A percentile compares a stretch with the other conserved stretches of the same genome.
Conservation (phyloP, 2,113 vertebrate genomes). For the Anolis sagrei region DNA sequence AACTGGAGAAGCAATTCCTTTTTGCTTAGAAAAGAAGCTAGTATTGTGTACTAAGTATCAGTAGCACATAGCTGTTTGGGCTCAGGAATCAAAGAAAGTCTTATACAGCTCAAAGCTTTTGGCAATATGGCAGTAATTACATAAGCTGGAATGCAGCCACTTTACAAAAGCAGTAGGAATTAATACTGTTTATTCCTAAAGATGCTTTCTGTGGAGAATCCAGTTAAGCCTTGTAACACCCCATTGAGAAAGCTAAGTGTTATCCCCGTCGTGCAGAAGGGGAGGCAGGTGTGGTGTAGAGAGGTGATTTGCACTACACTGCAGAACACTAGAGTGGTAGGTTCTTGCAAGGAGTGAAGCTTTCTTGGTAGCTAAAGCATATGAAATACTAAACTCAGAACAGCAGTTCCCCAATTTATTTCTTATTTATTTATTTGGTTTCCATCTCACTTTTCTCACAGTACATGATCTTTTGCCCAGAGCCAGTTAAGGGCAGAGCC, state of each 20-base stretch:
- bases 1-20: not conserved
- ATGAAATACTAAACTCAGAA: not conserved
- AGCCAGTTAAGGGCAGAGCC: not conserved
- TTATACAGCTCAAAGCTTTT: conserved; percentile 22
- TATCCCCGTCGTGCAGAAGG: conserved; percentile 1
- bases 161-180: conserved; percentile 19
- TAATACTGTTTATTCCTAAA: not conserved
- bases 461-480: too few species aligned
- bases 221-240: not conserved
- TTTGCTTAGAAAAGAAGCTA: not conserved
- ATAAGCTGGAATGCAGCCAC: conserved; percentile 13
- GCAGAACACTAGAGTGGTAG: not conserved
- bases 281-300: conserved; percentile 6
- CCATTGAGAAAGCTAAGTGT: not conserved
- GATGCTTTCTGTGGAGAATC: not conserved
- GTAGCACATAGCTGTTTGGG: not conserved
- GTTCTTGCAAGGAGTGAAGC: not conserved
- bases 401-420: too few species aligned
- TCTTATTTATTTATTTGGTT: too few species aligned
- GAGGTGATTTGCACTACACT: not conserved
- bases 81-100: conserved; percentile 12
- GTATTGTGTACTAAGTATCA: not conserved
- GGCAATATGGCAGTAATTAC: conserved; percentile 17
- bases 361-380: not conserved
- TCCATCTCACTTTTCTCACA: not conserved